phyloP scores from a whole-genome alignment of 2,113 vertebrate species.

The Axis porcinus region DNA sequence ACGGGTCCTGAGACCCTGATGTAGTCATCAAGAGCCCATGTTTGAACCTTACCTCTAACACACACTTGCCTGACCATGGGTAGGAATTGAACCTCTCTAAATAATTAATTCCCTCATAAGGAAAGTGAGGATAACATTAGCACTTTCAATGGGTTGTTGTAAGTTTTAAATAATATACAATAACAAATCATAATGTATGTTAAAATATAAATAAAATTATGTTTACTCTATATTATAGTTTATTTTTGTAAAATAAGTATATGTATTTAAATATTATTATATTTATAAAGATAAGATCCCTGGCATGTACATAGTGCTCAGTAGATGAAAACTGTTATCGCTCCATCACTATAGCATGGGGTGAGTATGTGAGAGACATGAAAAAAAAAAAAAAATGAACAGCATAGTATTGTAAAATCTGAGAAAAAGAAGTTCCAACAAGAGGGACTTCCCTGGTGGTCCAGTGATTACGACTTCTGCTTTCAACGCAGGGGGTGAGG shows the following conservation, averaged over 20 bases:
- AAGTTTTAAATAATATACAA: neutral
- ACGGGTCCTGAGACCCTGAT: neutral
- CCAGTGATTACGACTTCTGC: neutral
- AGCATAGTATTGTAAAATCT: neutral
- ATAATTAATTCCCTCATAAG: neutral
- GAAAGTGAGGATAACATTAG: neutral
- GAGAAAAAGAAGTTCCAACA: neutral
- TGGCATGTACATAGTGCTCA: neutral
- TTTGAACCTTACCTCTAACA: neutral
- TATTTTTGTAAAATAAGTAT: neutral
- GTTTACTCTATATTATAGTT: neutral
- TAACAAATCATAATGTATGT: neutral
- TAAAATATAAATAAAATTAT: neutral
- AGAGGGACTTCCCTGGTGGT: neutral
- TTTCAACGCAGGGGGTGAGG: fast-evolving
- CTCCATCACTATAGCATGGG: neutral
- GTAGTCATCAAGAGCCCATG: neutral
- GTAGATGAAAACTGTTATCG: neutral
- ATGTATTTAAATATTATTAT: neutral
- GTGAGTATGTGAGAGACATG: neutral
- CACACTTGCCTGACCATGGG: neutral
- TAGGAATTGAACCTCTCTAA: neutral
- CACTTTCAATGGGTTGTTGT: neutral
- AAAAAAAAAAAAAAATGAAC: neutral
- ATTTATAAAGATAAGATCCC: neutral